Conservation (phyloP, 2,113 vertebrate genomes). For the Periophthalmodon schlosseri region DNA sequence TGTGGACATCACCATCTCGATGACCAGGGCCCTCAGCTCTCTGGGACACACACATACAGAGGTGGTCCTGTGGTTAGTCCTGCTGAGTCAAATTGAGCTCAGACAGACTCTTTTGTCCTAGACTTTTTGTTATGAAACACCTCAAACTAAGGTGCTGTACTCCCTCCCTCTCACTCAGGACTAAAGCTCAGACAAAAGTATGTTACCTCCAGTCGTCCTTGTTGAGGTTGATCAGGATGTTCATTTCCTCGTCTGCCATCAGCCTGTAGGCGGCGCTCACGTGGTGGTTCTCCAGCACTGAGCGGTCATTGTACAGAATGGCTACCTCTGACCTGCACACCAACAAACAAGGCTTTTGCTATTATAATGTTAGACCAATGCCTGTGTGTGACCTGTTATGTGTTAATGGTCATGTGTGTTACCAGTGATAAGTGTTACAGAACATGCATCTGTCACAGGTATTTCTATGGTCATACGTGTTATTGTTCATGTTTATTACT, state of each 20-base stretch:
- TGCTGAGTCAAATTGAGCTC: too few relatives aligned
- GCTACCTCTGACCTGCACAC: slow-evolving; percentile 90
- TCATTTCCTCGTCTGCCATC: slow-evolving; percentile 99
- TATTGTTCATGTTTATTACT: too few relatives aligned
- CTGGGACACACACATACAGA: slow-evolving; percentile 61
- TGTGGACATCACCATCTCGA: slow-evolving; percentile 98
- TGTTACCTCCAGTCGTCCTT: slow-evolving; percentile 98
- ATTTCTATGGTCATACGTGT: too few relatives aligned
- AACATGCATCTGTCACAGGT: too few relatives aligned
- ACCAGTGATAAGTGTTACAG: neutral
- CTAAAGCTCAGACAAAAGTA: neutral
- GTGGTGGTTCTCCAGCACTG: slow-evolving; percentile 97
- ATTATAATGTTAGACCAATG: too few relatives aligned
- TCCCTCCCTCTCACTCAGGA: too few relatives aligned
- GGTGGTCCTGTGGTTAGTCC: too few relatives aligned
- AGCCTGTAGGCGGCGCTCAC: slow-evolving; percentile 96
- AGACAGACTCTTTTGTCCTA: too few relatives aligned
- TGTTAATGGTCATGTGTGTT: neutral
- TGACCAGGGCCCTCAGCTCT: slow-evolving; percentile 92
- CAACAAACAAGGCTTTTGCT: slow-evolving; percentile 10
- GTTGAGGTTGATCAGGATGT: slow-evolving; percentile 91
- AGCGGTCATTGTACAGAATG: slow-evolving; percentile 95
- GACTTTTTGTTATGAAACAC: too few relatives aligned
- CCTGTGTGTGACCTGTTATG: neutral
- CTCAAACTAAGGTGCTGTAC: too few relatives aligned